These are phyloP conservation scores for Rana temporaria DNA, from an alignment of 2,113 vertebrate genomes.

Conservation along the genomic window DNA sequence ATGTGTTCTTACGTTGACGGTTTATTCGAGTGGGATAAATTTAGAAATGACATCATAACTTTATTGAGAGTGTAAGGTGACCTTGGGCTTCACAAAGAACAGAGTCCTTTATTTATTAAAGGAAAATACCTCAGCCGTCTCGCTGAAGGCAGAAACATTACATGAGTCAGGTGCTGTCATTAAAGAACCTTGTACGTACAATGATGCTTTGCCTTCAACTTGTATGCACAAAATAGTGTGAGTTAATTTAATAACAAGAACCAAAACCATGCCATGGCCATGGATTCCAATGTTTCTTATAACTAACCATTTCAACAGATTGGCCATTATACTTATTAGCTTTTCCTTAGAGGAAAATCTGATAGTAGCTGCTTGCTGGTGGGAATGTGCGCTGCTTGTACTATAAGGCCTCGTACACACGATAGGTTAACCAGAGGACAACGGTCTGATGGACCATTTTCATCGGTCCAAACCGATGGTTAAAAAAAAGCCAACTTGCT, in stretches of 20 bases:
- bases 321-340: no score
- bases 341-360: no score
- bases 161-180: constrained; percentile 30
- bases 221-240: neutral
- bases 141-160: neutral
- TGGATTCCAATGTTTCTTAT: neutral
- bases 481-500: no score
- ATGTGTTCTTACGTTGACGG: constrained; percentile 38
- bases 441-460: no score
- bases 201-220: no score
- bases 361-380: no score
- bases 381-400: no score
- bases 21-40: constrained; percentile 17
- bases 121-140: constrained; percentile 9
- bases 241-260: neutral
- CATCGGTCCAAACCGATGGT: no score
- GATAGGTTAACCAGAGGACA: no score
- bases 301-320: neutral
- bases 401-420: no score
- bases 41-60: constrained; percentile 47
- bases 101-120: constrained; percentile 26
- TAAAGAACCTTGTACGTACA: neutral
- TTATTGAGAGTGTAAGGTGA: constrained; percentile 32
- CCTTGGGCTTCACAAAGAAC: constrained; percentile 10
- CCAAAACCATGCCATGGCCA: neutral